Evolutionary conservation across 2,888 invertebrate species (phyloP), one percentile per base, ranked within the genome.

Genomic region (Polydrusus pterygomalis): DNA sequence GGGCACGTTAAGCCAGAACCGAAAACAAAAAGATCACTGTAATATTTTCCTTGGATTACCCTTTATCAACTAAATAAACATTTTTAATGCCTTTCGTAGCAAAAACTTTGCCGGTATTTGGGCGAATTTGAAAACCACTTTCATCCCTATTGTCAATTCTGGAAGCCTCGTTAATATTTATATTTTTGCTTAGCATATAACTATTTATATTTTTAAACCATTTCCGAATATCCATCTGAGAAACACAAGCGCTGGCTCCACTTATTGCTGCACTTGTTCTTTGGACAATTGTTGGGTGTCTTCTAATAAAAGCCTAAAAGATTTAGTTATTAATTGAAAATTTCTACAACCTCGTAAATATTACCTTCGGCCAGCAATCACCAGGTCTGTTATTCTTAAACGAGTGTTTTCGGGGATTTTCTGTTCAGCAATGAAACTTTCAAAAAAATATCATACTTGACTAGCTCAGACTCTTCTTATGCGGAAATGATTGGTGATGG

Each of bases 71-170:
- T 60, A 79, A 34, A 74, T 83, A 80, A 8, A 81, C 25, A 77
- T 83, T 81, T 70, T 78, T 81, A 11, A 20, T 80, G 8, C 84
- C 82, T 77, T 47, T 64, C 15, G 65, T 79, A 60, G 45, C 81
- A 38, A 40, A 56, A 40, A 78, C 78, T 63, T 74, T 80, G 13
- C 79, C 80, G 15, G 79, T 79, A 56, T 79, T 79, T 17, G 79
- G 79, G 75, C 84, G 84, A 9, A 86, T 74, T 49, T 80, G 78
- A 77, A 86, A 85, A 54, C 83, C 82, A 9, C 83, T 81, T 76
- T 85, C 86, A 70, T 85, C 84, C n/a, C 82, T 83, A 77, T 86
- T 85, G 6, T 84, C 81, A 30, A 84, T 82, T 65, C 83, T 78
- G 69, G 68, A 64, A 7, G 82, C 80, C 56, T 81, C 77, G 38